phyloP scores from a whole-genome alignment of 2,888 invertebrate species.

The Ernsta delagoae region DNA sequence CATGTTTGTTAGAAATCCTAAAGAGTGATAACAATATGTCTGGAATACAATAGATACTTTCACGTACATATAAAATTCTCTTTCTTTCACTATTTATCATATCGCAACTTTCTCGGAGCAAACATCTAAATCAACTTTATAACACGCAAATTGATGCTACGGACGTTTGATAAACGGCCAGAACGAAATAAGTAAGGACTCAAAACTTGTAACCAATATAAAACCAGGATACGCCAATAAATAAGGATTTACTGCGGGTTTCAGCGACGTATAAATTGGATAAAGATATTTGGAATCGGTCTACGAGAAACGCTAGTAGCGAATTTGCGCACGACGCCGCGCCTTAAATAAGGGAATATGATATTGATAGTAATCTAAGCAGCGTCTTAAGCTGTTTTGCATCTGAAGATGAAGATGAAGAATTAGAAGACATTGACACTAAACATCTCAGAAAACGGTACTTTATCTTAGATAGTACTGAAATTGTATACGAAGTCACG shows the following conservation, averaged over 20 bases:
- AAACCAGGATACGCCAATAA: constrained; percentile 49
- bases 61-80: too few species aligned
- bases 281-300: constrained; percentile 67
- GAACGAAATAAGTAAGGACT: constrained; percentile 28
- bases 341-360: background rate
- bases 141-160: constrained; percentile 16
- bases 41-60: too few species aligned
- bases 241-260: constrained; percentile 58
- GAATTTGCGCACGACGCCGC: background rate
- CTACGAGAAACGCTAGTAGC: constrained; percentile 45
- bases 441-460: too few species aligned
- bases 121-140: constrained; percentile 7
- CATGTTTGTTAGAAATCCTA: too few species aligned
- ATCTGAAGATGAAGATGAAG: too few species aligned
- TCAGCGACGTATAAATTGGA: constrained; percentile 62
- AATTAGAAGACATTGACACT: too few species aligned
- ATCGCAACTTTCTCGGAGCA: constrained; percentile 16
- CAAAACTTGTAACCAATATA: constrained; percentile 37
- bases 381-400: too few species aligned
- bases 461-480: too few species aligned
- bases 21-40: too few species aligned
- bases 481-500: too few species aligned
- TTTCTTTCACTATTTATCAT: background rate
- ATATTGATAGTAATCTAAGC: background rate
- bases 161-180: constrained; percentile 19